Conservation (phyloP, 2,113 vertebrate species). For the Sturnira hondurensis region DNA sequence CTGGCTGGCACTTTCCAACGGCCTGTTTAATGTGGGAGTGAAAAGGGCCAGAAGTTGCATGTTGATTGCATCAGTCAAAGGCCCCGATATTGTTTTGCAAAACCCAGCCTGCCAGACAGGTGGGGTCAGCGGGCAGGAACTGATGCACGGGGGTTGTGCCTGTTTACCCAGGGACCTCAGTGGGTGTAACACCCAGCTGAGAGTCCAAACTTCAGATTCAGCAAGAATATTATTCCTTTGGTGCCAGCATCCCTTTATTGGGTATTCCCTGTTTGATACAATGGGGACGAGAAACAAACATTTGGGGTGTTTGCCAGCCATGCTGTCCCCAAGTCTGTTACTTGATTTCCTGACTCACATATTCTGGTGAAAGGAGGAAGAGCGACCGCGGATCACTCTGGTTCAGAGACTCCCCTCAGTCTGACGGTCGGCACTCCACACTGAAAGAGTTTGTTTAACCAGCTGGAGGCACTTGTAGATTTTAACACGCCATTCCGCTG, state of each 20-base stretch:
- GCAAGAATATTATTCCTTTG: neutral
- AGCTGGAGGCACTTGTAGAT: neutral
- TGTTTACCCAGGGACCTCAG: neutral
- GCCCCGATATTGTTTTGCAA: neutral
- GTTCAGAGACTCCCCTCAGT: neutral
- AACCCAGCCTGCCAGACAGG: neutral
- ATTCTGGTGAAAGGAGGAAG: neutral
- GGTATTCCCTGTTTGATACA: neutral
- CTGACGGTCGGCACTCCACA: neutral
- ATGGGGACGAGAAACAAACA: neutral
- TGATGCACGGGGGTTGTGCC: neutral
- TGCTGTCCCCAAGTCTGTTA: neutral
- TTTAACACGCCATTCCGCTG: neutral
- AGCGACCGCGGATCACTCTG: neutral
- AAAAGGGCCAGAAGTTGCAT: neutral
- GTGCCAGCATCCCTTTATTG: neutral
- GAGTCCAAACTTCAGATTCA: neutral
- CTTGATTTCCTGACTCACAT: neutral
- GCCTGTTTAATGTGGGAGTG: neutral
- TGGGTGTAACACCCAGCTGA: neutral
- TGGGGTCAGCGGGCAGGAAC: neutral
- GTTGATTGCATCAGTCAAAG: neutral
- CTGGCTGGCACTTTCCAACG: neutral
- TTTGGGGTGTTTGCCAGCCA: neutral
- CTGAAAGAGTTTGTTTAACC: neutral